phyloP scores from a whole-genome alignment of 2,888 invertebrate genomes.

The Muscina levida region DNA sequence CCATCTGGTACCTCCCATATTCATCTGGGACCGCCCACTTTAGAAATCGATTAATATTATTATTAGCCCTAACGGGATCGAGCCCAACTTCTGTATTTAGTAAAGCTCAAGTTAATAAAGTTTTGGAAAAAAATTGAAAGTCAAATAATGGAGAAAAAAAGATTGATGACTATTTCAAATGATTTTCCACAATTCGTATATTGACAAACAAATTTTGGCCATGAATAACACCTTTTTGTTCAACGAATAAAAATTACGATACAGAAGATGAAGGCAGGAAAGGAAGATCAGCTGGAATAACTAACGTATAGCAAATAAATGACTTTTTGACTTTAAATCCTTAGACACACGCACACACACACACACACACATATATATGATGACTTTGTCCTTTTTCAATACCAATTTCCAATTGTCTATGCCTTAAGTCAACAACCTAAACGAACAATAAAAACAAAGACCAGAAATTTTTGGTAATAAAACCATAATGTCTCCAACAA shows the following conservation, averaged over 20 bases:
- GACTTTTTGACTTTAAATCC: constrained; percentile 49
- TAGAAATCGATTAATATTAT: no score
- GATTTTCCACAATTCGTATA: constrained; percentile 41
- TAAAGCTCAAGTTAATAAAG: no score
- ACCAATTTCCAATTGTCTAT: constrained; percentile 13
- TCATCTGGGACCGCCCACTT: no score
- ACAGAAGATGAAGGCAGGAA: not conserved
- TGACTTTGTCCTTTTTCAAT: constrained; percentile 15
- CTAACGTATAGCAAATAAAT: constrained; percentile 58
- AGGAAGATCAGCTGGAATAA: no score
- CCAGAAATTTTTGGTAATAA: constrained; percentile 18
- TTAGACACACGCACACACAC: not conserved
- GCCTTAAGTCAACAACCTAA: constrained; percentile 21
- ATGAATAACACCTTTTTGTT: constrained; percentile 14
- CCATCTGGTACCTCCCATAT: no score
- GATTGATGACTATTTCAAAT: constrained; percentile 57
- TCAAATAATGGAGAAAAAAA: constrained; percentile 38
- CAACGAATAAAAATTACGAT: constrained; percentile 1
- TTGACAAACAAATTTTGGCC: constrained; percentile 34
- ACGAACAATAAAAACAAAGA: constrained; percentile 32
- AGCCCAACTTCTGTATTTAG: no score
- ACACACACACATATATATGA: not conserved
- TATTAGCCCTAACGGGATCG: no score
- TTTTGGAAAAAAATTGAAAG: no score
- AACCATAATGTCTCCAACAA: constrained; percentile 32